Base-by-base conservation (phyloP, 2,888 invertebrate genomes). In the Nemotelus nigrinus region DNA sequence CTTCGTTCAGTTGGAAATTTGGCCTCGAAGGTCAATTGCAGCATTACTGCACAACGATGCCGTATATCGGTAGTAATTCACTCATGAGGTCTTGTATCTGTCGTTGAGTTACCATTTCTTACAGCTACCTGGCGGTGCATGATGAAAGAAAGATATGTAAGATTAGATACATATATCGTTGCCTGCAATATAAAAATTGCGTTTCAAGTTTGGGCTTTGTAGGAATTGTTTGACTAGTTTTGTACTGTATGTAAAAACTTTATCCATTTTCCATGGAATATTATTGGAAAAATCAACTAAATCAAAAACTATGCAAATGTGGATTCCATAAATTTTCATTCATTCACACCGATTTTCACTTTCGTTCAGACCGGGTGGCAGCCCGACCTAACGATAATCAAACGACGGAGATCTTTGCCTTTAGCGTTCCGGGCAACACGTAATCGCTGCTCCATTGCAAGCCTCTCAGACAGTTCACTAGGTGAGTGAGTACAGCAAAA, bases 1-100 rank as follows among this genome's bases (percentile, higher is more conserved):
- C 55, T 74, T 48, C 48, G 63, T 60, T 74, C 74, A 60, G 74
- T 60, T 74, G 50, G 48, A 74, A 63, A 74, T 74, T 74, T 74
- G 74, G 74, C 74, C 74, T 74, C 47, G 74, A 74, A 74, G 74
- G 74, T 74, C 74, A 74, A 47, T 74, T 74, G 74, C 60, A 74
- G 60, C 60, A 74, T 74, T 74, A 74, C 74, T 43, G 63, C 50
- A 70, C 44, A 53, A 55, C 53, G 53, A 60, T 25, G 44, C 41
- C 74, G 74, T 50, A 74, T 63, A 63, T 48, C 39, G 41, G 48
- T 6, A 5, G 47, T 74, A 60, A 74, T 63, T 47, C 72, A 6
- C 39, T 72, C 47, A 72, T 58, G 25, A 58, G 44, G 45, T 47
- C n/a, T 58, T 4, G 41, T 5, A 3, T 58, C n/a, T 71, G 10